Evolutionary conservation across 2,888 invertebrate species (phyloP).

Genomic region (Patella ulyssiponensis): DNA sequence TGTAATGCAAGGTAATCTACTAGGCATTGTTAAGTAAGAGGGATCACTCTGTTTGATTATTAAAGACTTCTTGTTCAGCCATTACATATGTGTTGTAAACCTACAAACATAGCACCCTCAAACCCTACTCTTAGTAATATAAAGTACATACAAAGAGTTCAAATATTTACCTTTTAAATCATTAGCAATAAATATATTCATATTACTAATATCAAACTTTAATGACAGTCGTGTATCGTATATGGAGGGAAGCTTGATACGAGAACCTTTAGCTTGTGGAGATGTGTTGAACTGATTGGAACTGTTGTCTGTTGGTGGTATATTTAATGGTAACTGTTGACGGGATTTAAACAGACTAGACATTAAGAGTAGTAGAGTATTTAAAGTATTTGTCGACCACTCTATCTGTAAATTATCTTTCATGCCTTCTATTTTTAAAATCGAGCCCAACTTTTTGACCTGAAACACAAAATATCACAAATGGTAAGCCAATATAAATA

Average conservation of each 20-base stretch:
- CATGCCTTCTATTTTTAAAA: slow-evolving; percentile 58
- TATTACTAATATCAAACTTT: slow-evolving; percentile 50
- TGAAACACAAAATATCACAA: slow-evolving; percentile 29
- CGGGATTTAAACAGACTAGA: slow-evolving; percentile 45
- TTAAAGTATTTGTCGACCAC: slow-evolving; percentile 59
- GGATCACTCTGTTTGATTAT: no score
- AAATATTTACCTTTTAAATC: slow-evolving; percentile 41
- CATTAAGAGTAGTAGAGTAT: slow-evolving; percentile 50
- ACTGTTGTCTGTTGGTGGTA: slow-evolving; percentile 27
- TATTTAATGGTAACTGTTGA: slow-evolving; percentile 22
- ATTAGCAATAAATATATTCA: slow-evolving; percentile 59
- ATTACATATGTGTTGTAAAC: not conserved
- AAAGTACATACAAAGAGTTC: not conserved
- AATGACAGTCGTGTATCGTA: slow-evolving; percentile 15
- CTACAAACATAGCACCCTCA: not conserved
- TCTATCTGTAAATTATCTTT: slow-evolving; percentile 65
- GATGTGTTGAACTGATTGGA: not conserved
- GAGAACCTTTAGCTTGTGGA: not conserved
- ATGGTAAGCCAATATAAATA: not conserved
- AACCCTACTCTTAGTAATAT: not conserved
- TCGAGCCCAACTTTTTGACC: slow-evolving; percentile 56
- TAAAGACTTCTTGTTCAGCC: no score
- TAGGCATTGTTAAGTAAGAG: no score
- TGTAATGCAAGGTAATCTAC: no score
- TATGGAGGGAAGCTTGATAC: not conserved